Evolutionary conservation across 2,888 invertebrate genomes (phyloP).

Genomic region (Dorcus hopei): DNA sequence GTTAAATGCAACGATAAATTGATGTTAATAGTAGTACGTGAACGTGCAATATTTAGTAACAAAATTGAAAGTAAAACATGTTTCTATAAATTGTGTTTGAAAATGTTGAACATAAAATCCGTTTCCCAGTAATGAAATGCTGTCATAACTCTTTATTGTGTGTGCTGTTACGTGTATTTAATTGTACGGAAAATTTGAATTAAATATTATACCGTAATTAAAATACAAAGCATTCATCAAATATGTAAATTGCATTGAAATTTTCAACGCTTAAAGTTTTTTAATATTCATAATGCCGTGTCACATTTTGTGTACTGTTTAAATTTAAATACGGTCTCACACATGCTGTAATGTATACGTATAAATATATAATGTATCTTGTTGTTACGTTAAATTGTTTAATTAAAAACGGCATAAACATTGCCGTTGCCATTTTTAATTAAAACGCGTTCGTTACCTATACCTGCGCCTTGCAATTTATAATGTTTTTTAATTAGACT

Average conservation of each 20-base stretch:
- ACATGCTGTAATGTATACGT: conserved; percentile 20
- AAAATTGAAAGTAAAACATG: conserved; percentile 13
- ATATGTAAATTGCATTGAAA: conserved; percentile 50
- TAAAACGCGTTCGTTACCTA: conserved; percentile 20
- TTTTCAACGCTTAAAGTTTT: conserved; percentile 49
- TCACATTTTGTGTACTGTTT: conserved; percentile 36
- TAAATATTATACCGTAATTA: conserved; percentile 51
- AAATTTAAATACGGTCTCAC: conserved; percentile 37
- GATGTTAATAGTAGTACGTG: not conserved
- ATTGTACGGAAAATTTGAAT: conserved; percentile 52
- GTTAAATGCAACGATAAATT: not conserved
- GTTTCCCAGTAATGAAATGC: conserved; percentile 42
- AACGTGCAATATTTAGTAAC: conserved; percentile 9
- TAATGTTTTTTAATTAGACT: conserved; percentile 1
- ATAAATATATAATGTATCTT: conserved; percentile 6
- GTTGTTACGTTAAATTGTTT: conserved; percentile 5
- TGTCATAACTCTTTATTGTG: conserved; percentile 44
- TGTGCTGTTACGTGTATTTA: conserved; percentile 45
- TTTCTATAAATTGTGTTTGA: conserved; percentile 16
- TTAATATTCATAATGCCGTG: conserved; percentile 48
- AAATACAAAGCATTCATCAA: conserved; percentile 52
- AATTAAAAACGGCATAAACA: conserved; percentile 21
- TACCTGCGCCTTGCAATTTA: conserved; percentile 7
- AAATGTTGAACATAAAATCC: conserved; percentile 35
- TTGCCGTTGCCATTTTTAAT: conserved; percentile 17